Base-by-base conservation (phyloP, 2,888 invertebrate species). In the Trichopoda pennipes region DNA sequence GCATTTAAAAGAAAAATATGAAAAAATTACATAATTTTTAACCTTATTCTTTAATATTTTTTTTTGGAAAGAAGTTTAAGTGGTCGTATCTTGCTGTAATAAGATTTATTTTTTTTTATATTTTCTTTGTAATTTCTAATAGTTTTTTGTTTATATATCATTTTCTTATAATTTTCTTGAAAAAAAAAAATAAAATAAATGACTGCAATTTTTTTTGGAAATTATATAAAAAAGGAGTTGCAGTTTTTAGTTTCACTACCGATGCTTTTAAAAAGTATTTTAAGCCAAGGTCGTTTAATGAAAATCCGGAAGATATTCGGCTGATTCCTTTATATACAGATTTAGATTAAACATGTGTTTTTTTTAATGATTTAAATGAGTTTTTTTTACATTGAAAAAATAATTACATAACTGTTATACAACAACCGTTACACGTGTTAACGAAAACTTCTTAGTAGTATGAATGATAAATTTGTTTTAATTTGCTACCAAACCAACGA, bases 51-150 rank as follows among this genome's bases (percentile, higher is more conserved):
- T 64, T 63, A 4, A 19, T 7, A 6, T 68, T 23, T 51, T 55
- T 4, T 56, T 81, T 77, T 66, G 44, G 72, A 72, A 79, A 82
- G 63, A 21, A 74, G 51, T 61, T 47, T 60, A 12, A 38, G n/a
- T 70, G 12, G 23, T 47, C 19, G 17, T 42, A 21, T 61, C 21
- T 68, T 1, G 35, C 51, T 23, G 61, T 38, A 68, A 56, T 47
- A 17, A 28, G 35, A 42, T 8, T 32, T 49, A 58, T 51, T 14
- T 49, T 35, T 42, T 44, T 44, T 68, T 28, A 28, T 19, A 14
- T n/a, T 47, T 51, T 74, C 63, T 76, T 70, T 61, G 44, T 38
- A 56, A 76, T 63, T 73, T 75, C 82, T 82, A 82, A 82, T 79
- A 61, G 75, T 78, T 28, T 28, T 28, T 74, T 76, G 47, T 66